Conservation (phyloP, 2,113 vertebrate genomes). For the Atherinomorus stipes region DNA sequence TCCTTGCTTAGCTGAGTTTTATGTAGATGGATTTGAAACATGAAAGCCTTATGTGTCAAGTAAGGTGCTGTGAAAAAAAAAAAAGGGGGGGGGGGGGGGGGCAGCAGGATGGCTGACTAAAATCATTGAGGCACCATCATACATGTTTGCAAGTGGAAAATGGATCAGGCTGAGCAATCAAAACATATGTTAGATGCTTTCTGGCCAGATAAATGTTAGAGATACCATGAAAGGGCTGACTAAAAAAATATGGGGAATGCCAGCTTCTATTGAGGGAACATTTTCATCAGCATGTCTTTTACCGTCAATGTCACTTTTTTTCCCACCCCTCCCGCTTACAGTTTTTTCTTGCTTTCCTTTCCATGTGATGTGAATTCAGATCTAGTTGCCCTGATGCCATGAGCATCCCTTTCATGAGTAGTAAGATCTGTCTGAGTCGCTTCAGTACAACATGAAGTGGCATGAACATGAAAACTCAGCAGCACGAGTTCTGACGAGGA, state of each 20-base stretch:
- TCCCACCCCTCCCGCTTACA: not conserved
- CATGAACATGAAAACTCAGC: no score
- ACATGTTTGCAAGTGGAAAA: conserved; percentile 64
- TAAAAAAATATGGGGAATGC: conserved; percentile 46
- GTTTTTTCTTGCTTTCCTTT: not conserved
- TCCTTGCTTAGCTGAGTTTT: conserved; percentile 34
- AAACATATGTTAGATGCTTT: conserved; percentile 60
- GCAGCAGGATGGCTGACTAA: conserved; percentile 46
- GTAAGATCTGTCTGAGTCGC: conserved; percentile 50
- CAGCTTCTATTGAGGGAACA: conserved; percentile 42
- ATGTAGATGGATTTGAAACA: conserved; percentile 52
- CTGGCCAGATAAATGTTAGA: conserved; percentile 64
- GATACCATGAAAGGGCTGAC: conserved; percentile 60
- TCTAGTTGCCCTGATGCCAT: conserved; percentile 18
- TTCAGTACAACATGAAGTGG: conserved; percentile 58
- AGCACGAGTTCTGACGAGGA: no score
- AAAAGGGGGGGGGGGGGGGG: no score
- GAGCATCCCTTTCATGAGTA: conserved; percentile 50
- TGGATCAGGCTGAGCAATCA: conserved; percentile 66
- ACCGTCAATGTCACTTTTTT: conserved; percentile 6
- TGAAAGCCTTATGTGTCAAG: conserved; percentile 43
- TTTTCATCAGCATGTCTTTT: conserved; percentile 57
- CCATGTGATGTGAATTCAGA: conserved; percentile 49
- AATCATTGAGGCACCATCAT: conserved; percentile 67
- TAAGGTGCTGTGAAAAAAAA: conserved; percentile 27